Evolutionary conservation across 2,113 vertebrate genomes (phyloP).

Genomic region (Daphoenositta chrysoptera): DNA sequence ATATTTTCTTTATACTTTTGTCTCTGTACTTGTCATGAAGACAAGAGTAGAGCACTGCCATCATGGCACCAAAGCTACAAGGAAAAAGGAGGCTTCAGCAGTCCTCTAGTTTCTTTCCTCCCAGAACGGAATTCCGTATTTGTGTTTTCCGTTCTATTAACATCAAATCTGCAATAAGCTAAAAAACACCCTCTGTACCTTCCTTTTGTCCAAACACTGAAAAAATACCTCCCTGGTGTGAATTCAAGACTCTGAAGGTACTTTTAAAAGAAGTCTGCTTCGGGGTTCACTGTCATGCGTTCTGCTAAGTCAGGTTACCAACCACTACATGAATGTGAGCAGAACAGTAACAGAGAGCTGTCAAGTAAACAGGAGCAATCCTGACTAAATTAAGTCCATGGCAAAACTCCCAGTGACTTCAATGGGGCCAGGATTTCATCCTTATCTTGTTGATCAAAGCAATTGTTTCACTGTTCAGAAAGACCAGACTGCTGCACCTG

Average conservation of each 20-base stretch:
- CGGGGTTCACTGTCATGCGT: not conserved
- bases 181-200: not conserved
- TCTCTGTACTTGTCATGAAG: not conserved
- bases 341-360: not conserved
- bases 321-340: not conserved
- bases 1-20: not conserved
- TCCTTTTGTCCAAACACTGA: not conserved
- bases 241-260: slow-evolving; percentile 16
- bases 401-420: not conserved
- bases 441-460: slow-evolving; percentile 18
- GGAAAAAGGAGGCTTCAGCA: not conserved
- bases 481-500: not conserved
- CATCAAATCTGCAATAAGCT: not conserved
- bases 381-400: not conserved
- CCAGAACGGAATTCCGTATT: not conserved
- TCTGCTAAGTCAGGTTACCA: not conserved
- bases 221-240: not conserved
- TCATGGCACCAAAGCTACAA: not conserved
- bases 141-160: not conserved
- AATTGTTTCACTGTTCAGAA: slow-evolving; percentile 10
- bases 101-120: not conserved
- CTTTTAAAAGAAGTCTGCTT: not conserved
- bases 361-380: not conserved
- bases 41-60: not conserved
- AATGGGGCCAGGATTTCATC: not conserved